Conservation (phyloP, 2,113 vertebrate species). For the Lota lota region DNA sequence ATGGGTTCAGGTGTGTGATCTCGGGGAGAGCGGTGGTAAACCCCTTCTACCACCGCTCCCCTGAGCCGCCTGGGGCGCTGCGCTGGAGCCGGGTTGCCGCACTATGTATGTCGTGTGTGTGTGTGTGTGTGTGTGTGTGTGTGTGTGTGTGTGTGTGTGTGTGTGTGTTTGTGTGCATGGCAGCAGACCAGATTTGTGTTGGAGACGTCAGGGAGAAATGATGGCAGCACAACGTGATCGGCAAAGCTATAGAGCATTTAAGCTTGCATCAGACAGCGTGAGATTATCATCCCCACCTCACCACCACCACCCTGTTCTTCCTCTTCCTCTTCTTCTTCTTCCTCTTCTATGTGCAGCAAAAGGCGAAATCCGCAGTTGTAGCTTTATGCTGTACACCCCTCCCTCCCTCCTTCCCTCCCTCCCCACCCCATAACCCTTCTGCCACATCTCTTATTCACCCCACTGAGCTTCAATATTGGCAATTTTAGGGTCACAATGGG, state of each 20-base stretch:
- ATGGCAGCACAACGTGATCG: slow-evolving; percentile 75
- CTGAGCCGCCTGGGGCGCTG: too few relatives aligned
- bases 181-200: slow-evolving; percentile 73
- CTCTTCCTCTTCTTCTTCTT: slow-evolving; percentile 17
- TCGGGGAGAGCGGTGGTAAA: too few relatives aligned
- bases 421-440: not conserved
- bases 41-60: too few relatives aligned
- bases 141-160: slow-evolving; percentile 9
- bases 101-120: slow-evolving; percentile 5
- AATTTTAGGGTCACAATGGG: slow-evolving; percentile 71
- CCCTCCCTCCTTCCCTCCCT: not conserved
- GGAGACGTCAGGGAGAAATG: slow-evolving; percentile 73
- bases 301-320: not conserved
- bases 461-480: slow-evolving; percentile 62
- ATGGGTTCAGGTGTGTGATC: too few relatives aligned
- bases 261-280: slow-evolving; percentile 75
- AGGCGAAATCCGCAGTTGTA: slow-evolving; percentile 52
- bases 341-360: slow-evolving; percentile 51
- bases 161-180: slow-evolving; percentile 50
- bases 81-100: too few relatives aligned
- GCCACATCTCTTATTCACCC: slow-evolving; percentile 43
- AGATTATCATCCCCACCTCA: slow-evolving; percentile 66
- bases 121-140: slow-evolving; percentile 18
- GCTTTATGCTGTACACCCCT: slow-evolving; percentile 38
- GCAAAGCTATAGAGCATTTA: slow-evolving; percentile 80